Conservation (phyloP, 2,797 vertebrate species). For the Phalloptychus januarius region DNA sequence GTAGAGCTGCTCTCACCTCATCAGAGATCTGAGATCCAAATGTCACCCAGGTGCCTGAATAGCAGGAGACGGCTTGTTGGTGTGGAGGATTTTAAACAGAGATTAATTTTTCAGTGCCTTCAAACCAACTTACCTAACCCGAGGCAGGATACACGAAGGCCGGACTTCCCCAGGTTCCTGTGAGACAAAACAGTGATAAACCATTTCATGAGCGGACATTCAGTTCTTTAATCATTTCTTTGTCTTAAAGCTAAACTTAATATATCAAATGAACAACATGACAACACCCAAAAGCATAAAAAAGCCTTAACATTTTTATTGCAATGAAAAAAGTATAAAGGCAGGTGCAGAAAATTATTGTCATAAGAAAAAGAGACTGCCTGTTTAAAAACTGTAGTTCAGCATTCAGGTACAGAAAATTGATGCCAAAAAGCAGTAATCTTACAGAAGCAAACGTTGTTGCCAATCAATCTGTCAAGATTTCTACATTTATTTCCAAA, state of each 20-base stretch:
- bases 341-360: neutral
- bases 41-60: slow-evolving; percentile 91
- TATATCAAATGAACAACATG: neutral
- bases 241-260: neutral
- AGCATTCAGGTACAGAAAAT: neutral
- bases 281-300: neutral
- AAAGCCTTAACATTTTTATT: neutral
- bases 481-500: neutral
- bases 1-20: slow-evolving; percentile 81
- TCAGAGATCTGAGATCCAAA: slow-evolving; percentile 94
- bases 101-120: slow-evolving; percentile 8
- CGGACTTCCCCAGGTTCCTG: slow-evolving; percentile 84
- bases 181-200: neutral
- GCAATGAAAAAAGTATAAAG: neutral
- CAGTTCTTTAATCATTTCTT: neutral
- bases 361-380: neutral
- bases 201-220: neutral
- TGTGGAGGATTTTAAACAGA: slow-evolving; percentile 24
- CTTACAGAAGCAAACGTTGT: neutral
- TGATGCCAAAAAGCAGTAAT: neutral
- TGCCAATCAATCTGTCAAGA: neutral
- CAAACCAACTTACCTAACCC: slow-evolving; percentile 78
- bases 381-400: neutral
- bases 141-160: slow-evolving; percentile 82
- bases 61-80: slow-evolving; percentile 23